Conservation (phyloP, 1,140 invertebrate genomes). For the Heliconius eleuchia region DNA sequence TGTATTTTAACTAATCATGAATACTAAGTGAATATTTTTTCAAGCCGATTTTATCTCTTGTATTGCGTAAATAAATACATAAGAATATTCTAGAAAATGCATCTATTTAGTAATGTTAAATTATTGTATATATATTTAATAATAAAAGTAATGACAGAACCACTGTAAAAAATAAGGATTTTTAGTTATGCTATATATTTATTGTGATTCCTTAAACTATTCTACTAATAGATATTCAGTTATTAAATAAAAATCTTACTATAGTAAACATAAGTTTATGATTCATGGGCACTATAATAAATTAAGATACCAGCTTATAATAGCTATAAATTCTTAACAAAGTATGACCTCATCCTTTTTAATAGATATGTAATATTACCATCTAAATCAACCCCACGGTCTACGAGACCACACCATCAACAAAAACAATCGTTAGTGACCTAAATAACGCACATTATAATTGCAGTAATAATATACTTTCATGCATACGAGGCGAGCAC, state of each 20-base stretch:
- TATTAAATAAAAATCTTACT: not conserved
- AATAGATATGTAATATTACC: slow-evolving; percentile 11
- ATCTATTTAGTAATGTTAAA: not conserved
- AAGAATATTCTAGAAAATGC: not conserved
- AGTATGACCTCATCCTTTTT: slow-evolving; percentile 37
- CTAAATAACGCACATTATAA: slow-evolving; percentile 67
- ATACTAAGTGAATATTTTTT: not conserved
- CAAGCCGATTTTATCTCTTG: not conserved
- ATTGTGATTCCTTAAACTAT: not conserved
- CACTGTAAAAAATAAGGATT: not conserved
- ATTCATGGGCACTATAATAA: slow-evolving; percentile 18
- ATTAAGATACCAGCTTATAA: slow-evolving; percentile 11
- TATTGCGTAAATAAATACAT: not conserved
- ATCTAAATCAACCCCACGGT: slow-evolving; percentile 15
- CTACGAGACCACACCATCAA: slow-evolving; percentile 22
- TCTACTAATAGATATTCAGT: not conserved
- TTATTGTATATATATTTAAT: not conserved
- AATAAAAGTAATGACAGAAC: not conserved
- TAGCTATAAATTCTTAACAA: slow-evolving; percentile 22
- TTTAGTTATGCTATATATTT: not conserved
- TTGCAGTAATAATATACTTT: slow-evolving; percentile 73
- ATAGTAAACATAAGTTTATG: slow-evolving; percentile 9
- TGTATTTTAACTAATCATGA: not conserved
- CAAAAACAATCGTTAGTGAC: slow-evolving; percentile 52
- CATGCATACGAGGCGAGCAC: slow-evolving; percentile 57